phyloP scores from a whole-genome alignment of 2,888 invertebrate genomes.

The Pheosia gnoma region DNA sequence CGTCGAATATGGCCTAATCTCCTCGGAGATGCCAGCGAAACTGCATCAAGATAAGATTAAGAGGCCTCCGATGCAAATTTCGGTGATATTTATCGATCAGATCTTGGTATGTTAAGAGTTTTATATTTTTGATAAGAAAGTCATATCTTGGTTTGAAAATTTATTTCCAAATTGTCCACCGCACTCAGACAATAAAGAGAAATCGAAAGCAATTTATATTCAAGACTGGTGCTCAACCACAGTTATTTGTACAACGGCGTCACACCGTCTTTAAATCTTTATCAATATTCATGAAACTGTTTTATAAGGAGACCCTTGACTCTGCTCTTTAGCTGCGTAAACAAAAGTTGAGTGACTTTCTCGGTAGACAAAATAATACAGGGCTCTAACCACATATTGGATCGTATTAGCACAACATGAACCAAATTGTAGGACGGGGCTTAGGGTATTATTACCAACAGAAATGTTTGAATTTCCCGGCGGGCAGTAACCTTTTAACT shows the following conservation, averaged over 20 bases:
- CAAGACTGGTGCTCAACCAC: constrained; percentile 53
- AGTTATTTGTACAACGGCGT: constrained; percentile 64
- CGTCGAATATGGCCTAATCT: not conserved
- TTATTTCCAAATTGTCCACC: not conserved
- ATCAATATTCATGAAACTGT: constrained; percentile 73
- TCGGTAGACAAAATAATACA: not conserved
- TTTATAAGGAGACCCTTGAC: constrained; percentile 61
- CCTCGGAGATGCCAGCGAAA: not conserved
- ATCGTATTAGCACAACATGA: not conserved
- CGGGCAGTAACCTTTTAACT: not conserved
- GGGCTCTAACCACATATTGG: not conserved
- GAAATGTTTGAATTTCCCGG: not conserved
- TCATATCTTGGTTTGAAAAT: not conserved
- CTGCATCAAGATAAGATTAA: not conserved
- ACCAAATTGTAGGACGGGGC: not conserved
- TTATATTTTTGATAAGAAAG: no score
- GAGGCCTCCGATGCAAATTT: no score
- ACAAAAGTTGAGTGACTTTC: constrained; percentile 60
- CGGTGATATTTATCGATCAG: no score
- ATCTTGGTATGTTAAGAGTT: no score
- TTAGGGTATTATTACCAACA: not conserved
- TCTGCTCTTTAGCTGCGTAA: constrained; percentile 53
- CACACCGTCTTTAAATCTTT: constrained; percentile 67
- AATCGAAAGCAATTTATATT: constrained; percentile 58
- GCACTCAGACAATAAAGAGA: constrained; percentile 27